Evolutionary conservation across 2,888 invertebrate genomes (phyloP).

Genomic region (Platynereis dumerilii): DNA sequence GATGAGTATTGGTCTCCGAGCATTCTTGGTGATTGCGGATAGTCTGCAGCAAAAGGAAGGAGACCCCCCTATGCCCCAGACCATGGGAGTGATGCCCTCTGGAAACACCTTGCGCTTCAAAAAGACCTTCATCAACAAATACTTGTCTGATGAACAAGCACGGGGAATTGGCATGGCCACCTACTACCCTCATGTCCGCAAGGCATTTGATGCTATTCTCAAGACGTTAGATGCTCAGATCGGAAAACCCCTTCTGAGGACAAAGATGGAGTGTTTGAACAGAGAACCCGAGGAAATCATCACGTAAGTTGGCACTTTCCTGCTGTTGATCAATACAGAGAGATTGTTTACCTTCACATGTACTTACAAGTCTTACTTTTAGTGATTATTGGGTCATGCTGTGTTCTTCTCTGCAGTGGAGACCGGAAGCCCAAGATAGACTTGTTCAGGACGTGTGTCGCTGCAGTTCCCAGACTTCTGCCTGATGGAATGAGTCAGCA

Average conservation of each 20-base stretch:
- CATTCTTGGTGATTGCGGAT: conserved; percentile 97
- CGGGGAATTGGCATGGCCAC: conserved; percentile 95
- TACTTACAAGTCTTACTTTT: conserved; percentile 1
- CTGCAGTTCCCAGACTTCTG: conserved; percentile 95
- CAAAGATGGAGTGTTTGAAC: conserved; percentile 92
- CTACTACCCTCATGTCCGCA: conserved; percentile 93
- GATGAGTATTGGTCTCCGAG: conserved; percentile 97
- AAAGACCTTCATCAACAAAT: conserved; percentile 93
- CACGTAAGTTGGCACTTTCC: conserved; percentile 59
- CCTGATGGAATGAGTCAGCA: conserved; percentile 96
- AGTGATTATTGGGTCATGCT: neutral
- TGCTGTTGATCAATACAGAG: no score
- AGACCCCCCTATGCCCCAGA: conserved; percentile 98
- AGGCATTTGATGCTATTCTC: conserved; percentile 94
- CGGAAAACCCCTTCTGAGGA: conserved; percentile 95
- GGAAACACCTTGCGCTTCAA: conserved; percentile 93
- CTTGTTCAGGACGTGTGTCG: conserved; percentile 96
- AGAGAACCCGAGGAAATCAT: conserved; percentile 71
- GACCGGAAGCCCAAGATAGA: conserved; percentile 98
- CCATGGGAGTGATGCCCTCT: conserved; percentile 91
- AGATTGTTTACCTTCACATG: no score
- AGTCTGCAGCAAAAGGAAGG: conserved; percentile 98
- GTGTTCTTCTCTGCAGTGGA: conserved; percentile 67
- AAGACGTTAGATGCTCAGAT: conserved; percentile 93
- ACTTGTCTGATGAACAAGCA: conserved; percentile 86